A percentile compares a stretch with the other conserved stretches of the same genome.
These are phyloP conservation scores for Microcebus griseorufus DNA, from an alignment of 2,113 vertebrate genomes.

Conservation along the genomic window DNA sequence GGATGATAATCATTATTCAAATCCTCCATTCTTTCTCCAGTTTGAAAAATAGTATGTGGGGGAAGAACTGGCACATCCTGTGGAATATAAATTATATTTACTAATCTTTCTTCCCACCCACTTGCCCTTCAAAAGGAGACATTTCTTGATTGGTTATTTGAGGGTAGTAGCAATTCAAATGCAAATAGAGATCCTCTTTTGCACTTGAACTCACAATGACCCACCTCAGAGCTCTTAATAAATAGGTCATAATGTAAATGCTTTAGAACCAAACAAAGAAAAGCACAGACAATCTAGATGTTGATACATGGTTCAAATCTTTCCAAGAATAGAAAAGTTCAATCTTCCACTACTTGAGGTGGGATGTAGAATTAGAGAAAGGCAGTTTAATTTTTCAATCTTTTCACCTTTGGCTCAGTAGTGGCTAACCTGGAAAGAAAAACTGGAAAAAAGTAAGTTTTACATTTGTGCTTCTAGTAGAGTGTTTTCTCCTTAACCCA, in stretches of 20 bases:
- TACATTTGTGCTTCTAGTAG: background rate
- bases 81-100: slow-evolving; percentile 1
- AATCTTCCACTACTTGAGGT: background rate
- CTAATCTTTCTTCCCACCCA: slow-evolving; percentile 31
- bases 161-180: slow-evolving; percentile 24
- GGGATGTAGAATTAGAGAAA: background rate
- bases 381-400: background rate
- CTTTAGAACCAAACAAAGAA: slow-evolving; percentile 33
- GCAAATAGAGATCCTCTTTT: slow-evolving; percentile 40
- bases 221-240: slow-evolving; percentile 31
- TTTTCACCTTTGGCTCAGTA: background rate
- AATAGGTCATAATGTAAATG: slow-evolving; percentile 8
- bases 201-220: slow-evolving; percentile 59
- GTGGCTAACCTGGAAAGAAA: background rate
- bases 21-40: background rate
- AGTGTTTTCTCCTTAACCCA: background rate
- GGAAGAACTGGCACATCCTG: background rate
- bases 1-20: background rate
- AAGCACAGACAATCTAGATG: background rate
- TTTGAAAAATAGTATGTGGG: slow-evolving; percentile 27
- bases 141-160: slow-evolving; percentile 37
- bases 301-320: background rate
- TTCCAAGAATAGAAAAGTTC: background rate
- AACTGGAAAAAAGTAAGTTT: background rate
- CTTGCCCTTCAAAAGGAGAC: slow-evolving; percentile 42